phyloP scores from a whole-genome alignment of 1,140 invertebrate genomes.

The Drusus annulatus region DNA sequence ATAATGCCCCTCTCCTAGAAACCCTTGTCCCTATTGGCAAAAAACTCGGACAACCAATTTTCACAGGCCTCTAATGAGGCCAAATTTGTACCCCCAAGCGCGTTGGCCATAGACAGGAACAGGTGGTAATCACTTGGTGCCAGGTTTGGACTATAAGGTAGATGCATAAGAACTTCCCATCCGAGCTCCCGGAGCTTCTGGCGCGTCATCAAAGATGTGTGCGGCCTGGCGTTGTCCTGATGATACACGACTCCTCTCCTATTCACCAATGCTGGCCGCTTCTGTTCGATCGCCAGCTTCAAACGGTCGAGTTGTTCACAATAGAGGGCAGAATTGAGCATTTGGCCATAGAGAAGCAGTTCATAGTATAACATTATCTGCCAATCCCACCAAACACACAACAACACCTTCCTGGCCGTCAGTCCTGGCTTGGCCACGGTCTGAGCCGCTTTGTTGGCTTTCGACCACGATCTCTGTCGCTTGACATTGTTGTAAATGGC shows the following conservation, averaged over 20 bases:
- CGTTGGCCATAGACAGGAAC: conserved; percentile 9
- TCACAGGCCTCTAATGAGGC: background rate
- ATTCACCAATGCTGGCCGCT: conserved; percentile 21
- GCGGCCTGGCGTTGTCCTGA: conserved; percentile 20
- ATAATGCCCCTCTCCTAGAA: conserved; percentile 3
- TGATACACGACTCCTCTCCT: conserved; percentile 10
- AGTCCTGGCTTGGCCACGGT: too few relatives aligned
- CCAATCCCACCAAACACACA: too few relatives aligned
- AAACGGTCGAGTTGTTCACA: conserved; percentile 25
- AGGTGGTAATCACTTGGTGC: conserved; percentile 16
- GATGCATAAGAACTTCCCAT: conserved; percentile 28
- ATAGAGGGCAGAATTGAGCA: conserved; percentile 20
- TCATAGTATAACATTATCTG: too few relatives aligned
- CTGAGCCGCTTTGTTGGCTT: too few relatives aligned
- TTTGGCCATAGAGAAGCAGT: conserved; percentile 17
- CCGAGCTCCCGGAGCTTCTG: conserved; percentile 23
- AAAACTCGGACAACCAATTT: conserved; percentile 5
- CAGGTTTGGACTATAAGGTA: conserved; percentile 11
- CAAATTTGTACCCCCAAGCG: conserved; percentile 19
- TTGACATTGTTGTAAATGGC: too few relatives aligned
- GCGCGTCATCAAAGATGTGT: conserved; percentile 22
- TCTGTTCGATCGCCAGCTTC: conserved; percentile 22
- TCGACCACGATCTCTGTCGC: too few relatives aligned
- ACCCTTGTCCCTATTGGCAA: conserved; percentile 14
- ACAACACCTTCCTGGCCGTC: too few relatives aligned